Percentiles rank a stretch among this genome's conserved stretches.
These are phyloP conservation scores for Pardalotus punctatus DNA, from an alignment of 2,113 vertebrate species.

Conservation along the genomic window DNA sequence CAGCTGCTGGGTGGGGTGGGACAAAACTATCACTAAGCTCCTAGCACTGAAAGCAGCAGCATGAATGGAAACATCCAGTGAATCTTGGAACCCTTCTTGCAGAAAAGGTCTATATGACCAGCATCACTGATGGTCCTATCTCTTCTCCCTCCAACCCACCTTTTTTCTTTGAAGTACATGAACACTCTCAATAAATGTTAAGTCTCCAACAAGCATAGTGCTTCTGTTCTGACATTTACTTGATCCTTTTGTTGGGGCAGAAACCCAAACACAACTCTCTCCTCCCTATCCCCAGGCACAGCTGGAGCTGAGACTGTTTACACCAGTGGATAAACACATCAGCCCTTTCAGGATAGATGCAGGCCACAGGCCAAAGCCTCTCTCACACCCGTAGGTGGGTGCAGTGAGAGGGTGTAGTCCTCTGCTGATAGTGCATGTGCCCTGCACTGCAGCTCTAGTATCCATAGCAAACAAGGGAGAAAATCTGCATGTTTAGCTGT, in stretches of 20 bases:
- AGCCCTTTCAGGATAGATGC: neutral
- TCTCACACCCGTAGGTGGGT: rapidly evolving
- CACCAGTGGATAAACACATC: neutral
- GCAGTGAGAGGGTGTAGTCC: neutral
- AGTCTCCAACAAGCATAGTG: neutral
- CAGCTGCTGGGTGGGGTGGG: neutral
- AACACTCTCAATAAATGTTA: neutral
- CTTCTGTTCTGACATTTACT: neutral
- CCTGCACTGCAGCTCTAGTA: neutral
- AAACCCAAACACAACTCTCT: neutral
- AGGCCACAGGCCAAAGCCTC: neutral
- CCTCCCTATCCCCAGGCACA: neutral
- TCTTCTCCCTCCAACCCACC: neutral
- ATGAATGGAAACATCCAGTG: neutral
- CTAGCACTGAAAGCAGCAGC: neutral
- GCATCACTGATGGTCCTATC: neutral
- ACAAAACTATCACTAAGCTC: neutral
- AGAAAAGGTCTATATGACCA: neutral
- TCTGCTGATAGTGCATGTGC: rapidly evolving
- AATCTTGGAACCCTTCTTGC: neutral
- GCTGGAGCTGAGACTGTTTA: neutral
- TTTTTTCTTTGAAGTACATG: neutral
- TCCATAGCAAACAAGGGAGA: neutral
- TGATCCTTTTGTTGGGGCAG: neutral
- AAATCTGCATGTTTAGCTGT: neutral